Percentiles rank a stretch among this genome's conserved stretches.
Evolutionary conservation across 1,140 invertebrate genomes (phyloP).

Genomic region (Anoplophora glabripennis): DNA sequence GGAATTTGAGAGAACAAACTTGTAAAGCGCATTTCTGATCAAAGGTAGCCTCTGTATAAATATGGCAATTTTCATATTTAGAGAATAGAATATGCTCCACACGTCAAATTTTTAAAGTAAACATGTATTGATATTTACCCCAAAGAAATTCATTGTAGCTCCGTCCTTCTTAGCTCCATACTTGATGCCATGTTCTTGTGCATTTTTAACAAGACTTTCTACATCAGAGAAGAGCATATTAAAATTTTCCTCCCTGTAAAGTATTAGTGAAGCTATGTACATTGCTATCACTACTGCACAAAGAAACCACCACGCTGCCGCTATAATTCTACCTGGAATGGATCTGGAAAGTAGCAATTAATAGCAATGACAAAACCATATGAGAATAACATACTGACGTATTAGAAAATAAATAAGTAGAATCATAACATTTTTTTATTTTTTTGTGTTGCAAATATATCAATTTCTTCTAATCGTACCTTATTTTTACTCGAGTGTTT

Average conservation of each 20-base stretch:
- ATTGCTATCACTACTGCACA: constrained; percentile 90
- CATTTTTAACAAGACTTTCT: constrained; percentile 77
- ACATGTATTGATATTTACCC: constrained; percentile 54
- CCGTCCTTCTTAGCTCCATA: constrained; percentile 68
- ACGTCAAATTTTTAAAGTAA: background rate
- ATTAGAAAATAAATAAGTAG: no score
- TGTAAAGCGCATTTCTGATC: no score
- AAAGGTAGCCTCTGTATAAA: background rate
- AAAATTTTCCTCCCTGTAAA: constrained; percentile 77
- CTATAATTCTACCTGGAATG: constrained; percentile 71
- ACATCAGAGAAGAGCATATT: constrained; percentile 70
- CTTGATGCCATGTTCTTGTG: constrained; percentile 66
- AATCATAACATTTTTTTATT: no score
- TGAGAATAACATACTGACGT: no score
- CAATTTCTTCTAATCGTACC: constrained; percentile 44
- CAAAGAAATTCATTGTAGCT: constrained; percentile 56
- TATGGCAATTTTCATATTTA: background rate
- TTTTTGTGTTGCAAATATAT: no score
- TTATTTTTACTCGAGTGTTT: constrained; percentile 76
- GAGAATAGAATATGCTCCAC: background rate
- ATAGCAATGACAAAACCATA: background rate
- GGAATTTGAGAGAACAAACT: no score
- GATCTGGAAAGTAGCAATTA: constrained; percentile 55
- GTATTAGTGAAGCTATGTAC: constrained; percentile 93
- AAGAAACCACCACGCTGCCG: constrained; percentile 91